Conservation (phyloP, 2,888 invertebrate genomes). For the Tipula confusa region DNA sequence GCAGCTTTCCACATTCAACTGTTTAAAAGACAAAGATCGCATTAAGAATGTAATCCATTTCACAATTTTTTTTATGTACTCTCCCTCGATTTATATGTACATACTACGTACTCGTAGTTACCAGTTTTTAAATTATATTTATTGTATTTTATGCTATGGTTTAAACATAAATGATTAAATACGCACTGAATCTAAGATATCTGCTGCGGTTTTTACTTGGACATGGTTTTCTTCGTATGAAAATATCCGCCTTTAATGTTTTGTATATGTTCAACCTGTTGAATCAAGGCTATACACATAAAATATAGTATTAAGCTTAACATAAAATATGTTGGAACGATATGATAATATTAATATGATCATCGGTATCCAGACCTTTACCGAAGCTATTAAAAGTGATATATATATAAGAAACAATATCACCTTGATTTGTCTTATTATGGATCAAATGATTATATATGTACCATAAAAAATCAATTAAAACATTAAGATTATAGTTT, state of each 20-base stretch:
- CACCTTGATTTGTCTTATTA: background rate
- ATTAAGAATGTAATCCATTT: background rate
- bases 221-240: background rate
- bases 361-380: background rate
- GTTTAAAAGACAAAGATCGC: background rate
- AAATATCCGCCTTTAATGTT: conserved; percentile 13
- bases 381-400: background rate
- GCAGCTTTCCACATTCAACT: background rate
- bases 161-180: background rate
- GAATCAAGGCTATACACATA: background rate
- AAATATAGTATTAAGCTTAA: background rate
- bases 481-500: background rate
- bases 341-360: background rate
- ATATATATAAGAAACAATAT: background rate
- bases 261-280: background rate
- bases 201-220: background rate
- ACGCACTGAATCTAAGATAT: background rate
- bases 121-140: background rate
- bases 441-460: background rate
- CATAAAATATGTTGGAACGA: background rate
- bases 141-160: background rate
- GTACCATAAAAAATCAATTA: background rate
- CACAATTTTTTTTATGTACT: background rate
- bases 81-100: background rate
- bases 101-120: background rate